Conservation (phyloP, 2,888 invertebrate species). For the Chrysotoxum bicinctum region DNA sequence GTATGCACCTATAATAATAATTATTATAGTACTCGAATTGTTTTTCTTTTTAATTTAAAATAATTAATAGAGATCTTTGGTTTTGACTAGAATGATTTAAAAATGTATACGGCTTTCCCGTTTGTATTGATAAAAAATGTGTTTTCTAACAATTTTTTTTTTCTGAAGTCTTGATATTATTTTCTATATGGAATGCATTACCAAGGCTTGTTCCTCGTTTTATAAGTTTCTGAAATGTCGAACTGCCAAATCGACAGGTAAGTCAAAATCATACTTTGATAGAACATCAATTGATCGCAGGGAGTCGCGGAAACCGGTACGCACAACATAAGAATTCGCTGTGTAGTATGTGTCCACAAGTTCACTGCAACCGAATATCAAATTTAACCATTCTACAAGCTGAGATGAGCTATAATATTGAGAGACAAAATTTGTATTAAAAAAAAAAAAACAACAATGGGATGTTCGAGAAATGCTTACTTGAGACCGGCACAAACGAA, state of each 20-base stretch:
- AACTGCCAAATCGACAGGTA: conserved; percentile 98
- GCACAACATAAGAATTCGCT: conserved; percentile 96
- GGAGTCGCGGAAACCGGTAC: conserved; percentile 98
- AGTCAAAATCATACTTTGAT: conserved; percentile 92
- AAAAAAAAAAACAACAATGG: not conserved
- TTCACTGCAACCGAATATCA: conserved; percentile 93
- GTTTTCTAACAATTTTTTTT: not conserved
- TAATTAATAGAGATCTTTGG: conserved; percentile 56
- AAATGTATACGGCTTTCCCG: conserved; percentile 16
- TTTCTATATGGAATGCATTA: conserved; percentile 49
- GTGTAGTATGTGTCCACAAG: conserved; percentile 91
- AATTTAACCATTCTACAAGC: conserved; percentile 95
- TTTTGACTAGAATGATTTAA: conserved; percentile 52
- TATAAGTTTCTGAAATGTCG: conserved; percentile 98
- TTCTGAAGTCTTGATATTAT: conserved; percentile 20
- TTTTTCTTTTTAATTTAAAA: conserved; percentile 13
- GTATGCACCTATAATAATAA: conserved; percentile 35
- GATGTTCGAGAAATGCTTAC: conserved; percentile 83
- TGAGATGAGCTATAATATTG: conserved; percentile 87
- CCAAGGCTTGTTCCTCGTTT: conserved; percentile 78
- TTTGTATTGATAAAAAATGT: conserved; percentile 27
- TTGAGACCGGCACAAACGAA: conserved; percentile 98
- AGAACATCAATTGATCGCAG: conserved; percentile 94
- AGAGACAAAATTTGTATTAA: not conserved
- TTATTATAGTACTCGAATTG: conserved; percentile 11